Evolutionary conservation across 1,140 invertebrate genomes (phyloP).

Genomic region (Campoletis sonorensis): DNA sequence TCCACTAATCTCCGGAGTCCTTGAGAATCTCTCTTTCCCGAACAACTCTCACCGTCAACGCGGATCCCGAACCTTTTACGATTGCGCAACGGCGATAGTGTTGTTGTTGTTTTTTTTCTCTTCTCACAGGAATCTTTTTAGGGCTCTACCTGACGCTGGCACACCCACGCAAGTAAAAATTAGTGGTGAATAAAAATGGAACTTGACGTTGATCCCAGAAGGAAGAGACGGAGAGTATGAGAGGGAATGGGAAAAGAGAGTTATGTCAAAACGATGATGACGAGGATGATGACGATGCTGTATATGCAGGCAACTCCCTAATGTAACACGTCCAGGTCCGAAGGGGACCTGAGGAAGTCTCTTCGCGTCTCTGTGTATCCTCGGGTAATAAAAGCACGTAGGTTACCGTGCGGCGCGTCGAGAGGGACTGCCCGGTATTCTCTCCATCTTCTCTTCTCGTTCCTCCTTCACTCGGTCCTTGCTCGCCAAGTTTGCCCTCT

Average conservation of each 20-base stretch:
- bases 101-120: not conserved
- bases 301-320: not conserved
- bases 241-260: not conserved
- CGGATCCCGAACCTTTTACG: conserved; percentile 12
- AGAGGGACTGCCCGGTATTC: conserved; percentile 68
- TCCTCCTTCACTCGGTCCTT: conserved; percentile 64
- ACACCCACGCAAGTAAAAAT: conserved; percentile 6
- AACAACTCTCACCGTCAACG: conserved; percentile 15
- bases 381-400: conserved; percentile 70
- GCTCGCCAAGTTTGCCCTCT: conserved; percentile 53
- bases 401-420: conserved; percentile 63
- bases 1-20: conserved; percentile 29
- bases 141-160: conserved; percentile 17
- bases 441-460: conserved; percentile 58
- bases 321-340: conserved; percentile 40
- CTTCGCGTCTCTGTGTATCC: conserved; percentile 52
- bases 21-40: not conserved
- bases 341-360: not conserved
- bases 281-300: conserved; percentile 19
- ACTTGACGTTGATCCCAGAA: not conserved
- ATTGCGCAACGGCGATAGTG: conserved; percentile 28
- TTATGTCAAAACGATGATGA: not conserved
- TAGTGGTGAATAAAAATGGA: conserved; percentile 4
- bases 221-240: not conserved
- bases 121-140: no score